Evolutionary conservation across 2,113 vertebrate species (phyloP), one percentile per base, ranked within the genome.

Genomic region (Heloderma charlesbogerti): DNA sequence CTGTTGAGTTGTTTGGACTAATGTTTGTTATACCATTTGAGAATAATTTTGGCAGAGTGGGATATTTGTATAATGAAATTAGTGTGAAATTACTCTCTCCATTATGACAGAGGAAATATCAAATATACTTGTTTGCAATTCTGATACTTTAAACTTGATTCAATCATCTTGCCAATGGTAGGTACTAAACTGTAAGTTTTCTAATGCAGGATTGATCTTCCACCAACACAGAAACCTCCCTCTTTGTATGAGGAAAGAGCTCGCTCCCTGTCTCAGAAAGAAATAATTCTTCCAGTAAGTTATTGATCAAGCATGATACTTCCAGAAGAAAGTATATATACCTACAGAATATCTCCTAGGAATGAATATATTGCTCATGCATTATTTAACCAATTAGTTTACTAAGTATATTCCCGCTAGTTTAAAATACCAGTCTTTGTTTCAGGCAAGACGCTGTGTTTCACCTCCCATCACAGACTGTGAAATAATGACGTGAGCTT

Each of bases 201-300:
- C 92, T 79, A 78, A 92, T 92, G 31, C 91, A 98, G 97, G 93
- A 98, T 97, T 88, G 97, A 98, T 93, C 97, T 97, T 92, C 97
- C 97, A 54, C 97, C 98, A 82, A 97, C 97, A 94, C 98, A 97
- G 80, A 98, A 98, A 93, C 97, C 97, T 91, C 88, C 96, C 75
- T 93, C 95, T 78, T 51, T 92, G 1, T 96, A 94, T 92, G 96
- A 97, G 86, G 97, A 97, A 88, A 94, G 89, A 89, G 77, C 92
- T 0, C 89, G 92, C 25, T 81, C 96, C 90, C 57, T 94, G 40
- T 91, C 95, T 84, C 97, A 96, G 88, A 98, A 97, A 92, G 95
- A 97, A 91, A 77, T 91, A 93, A 91, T 96, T 29, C 94, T 95
- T 94, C 95, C 97, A 96, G 98, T 98, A 96, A 93, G 88, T 92